phyloP scores from a whole-genome alignment of 2,797 vertebrate species.

The Oreochromis grahami region DNA sequence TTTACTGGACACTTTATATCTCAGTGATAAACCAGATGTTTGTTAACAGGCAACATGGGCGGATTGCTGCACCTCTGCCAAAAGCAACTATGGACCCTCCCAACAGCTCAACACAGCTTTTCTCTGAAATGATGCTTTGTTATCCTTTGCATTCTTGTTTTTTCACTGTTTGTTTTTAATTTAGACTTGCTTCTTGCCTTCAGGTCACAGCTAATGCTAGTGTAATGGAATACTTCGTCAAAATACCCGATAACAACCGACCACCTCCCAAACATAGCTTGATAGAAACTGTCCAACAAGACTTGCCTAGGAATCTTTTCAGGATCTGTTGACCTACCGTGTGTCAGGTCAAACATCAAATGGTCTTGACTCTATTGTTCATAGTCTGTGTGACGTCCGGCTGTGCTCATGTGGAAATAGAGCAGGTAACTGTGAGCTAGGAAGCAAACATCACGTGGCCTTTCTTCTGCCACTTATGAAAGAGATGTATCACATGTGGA shows the following conservation, averaged over 20 bases:
- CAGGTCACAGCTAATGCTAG: constrained; percentile 4
- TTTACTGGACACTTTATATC: constrained; percentile 7
- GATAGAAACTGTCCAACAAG: background rate
- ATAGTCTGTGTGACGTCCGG: background rate
- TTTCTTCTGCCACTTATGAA: background rate
- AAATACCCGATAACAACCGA: background rate
- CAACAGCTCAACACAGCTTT: constrained; percentile 37
- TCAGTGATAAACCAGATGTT: constrained; percentile 42
- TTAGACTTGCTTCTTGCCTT: background rate
- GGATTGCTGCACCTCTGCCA: constrained; percentile 33
- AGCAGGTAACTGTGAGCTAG: background rate
- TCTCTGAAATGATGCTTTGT: constrained; percentile 25
- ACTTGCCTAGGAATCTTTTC: background rate
- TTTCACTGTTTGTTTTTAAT: constrained; percentile 45
- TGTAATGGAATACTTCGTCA: constrained; percentile 3
- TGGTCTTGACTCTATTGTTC: background rate
- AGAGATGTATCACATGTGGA: background rate
- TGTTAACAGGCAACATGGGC: constrained; percentile 23
- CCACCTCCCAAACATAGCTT: background rate
- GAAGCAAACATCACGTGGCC: background rate
- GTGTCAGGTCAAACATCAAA: background rate
- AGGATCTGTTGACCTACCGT: background rate
- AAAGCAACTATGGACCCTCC: constrained; percentile 33
- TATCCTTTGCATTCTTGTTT: constrained; percentile 40
- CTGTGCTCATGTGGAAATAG: background rate